Evolutionary conservation across 2,888 invertebrate species (phyloP), one percentile per base, ranked within the genome.

Genomic region (Volucella inflata): DNA sequence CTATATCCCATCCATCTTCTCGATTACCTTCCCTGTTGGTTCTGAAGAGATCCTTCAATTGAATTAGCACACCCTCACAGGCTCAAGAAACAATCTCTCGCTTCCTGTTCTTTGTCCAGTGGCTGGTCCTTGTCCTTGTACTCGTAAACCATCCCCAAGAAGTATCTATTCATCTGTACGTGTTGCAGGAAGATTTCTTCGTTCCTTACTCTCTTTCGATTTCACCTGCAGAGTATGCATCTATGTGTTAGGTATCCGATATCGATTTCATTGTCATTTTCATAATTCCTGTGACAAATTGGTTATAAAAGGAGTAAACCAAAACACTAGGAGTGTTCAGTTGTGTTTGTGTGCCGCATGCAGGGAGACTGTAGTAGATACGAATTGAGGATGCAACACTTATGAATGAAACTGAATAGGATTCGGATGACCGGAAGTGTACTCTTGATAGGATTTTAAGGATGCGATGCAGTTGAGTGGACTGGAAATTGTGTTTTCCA

Each of bases 241-340:
- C 2, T 21, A 2, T n/a, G n/a, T n/a, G n/a, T n/a, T 4, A 21
- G 21, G 30, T 30, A 30, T 30, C 30, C 72, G 70, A 60, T 79
- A 79, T 84, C 83, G 70, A 83, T 76, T 76, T 75, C 59, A 57
- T 64, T 79, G 72, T 60, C n/a, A 60, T 64, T 68, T 68, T 79
- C 70, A 84, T 75, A 84, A 84, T 79, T 84, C 74, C 74, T 65
- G 64, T 75, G 83, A 84, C 83, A 84, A 84, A 84, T 84, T 84
- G 83, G 55, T n/a, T 65, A 84, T 74, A 75, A 79, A 84, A 64
- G 79, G 79, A 79, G 79, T 51, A 68, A 65, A 83, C 74, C 83
- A 84, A 84, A 84, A 84, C 74, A 79, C 59, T 10, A 36, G 36
- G 46, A 42, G 17, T 17, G 38, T 21, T 21, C 21, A 2, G 21